Conservation (phyloP, 1,140 invertebrate species). For the Drosophila suzukii region DNA sequence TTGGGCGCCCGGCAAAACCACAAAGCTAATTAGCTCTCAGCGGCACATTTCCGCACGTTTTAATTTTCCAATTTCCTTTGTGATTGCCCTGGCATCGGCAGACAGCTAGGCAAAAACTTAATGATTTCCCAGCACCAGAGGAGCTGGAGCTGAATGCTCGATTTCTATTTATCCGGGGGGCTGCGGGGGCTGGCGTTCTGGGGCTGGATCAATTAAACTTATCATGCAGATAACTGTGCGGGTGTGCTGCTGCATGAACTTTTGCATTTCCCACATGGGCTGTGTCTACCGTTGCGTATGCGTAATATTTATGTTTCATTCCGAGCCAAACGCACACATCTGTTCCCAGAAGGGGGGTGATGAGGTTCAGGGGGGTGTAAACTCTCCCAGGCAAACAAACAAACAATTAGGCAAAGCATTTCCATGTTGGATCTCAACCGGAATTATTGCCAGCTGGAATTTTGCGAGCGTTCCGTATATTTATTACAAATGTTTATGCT, state of each 20-base stretch:
- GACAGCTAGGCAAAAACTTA: slow-evolving; percentile 58
- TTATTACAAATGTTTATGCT: slow-evolving; percentile 76
- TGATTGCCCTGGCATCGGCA: slow-evolving; percentile 28
- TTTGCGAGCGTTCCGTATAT: slow-evolving; percentile 38
- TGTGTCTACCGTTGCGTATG: slow-evolving; percentile 54
- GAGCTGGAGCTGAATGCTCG: slow-evolving; percentile 32
- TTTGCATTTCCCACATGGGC: slow-evolving; percentile 70
- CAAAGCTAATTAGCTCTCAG: slow-evolving; percentile 76
- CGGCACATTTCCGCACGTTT: slow-evolving; percentile 75
- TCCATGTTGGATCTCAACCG: slow-evolving; percentile 49
- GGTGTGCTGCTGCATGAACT: slow-evolving; percentile 39
- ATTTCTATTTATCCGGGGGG: slow-evolving; percentile 65
- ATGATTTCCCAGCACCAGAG: slow-evolving; percentile 50
- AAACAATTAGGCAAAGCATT: slow-evolving; percentile 67
- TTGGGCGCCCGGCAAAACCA: slow-evolving; percentile 40
- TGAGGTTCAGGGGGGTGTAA: neutral
- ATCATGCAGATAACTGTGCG: slow-evolving; percentile 48
- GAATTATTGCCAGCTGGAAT: slow-evolving; percentile 50
- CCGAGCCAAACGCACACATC: slow-evolving; percentile 29
- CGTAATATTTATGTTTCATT: slow-evolving; percentile 82
- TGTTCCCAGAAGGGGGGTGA: neutral
- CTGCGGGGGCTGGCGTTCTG: neutral
- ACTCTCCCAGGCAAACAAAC: slow-evolving; percentile 43
- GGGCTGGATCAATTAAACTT: slow-evolving; percentile 72
- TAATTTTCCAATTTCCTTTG: slow-evolving; percentile 72